phyloP scores from a whole-genome alignment of 2,797 vertebrate genomes.

The Podarcis siculus region DNA sequence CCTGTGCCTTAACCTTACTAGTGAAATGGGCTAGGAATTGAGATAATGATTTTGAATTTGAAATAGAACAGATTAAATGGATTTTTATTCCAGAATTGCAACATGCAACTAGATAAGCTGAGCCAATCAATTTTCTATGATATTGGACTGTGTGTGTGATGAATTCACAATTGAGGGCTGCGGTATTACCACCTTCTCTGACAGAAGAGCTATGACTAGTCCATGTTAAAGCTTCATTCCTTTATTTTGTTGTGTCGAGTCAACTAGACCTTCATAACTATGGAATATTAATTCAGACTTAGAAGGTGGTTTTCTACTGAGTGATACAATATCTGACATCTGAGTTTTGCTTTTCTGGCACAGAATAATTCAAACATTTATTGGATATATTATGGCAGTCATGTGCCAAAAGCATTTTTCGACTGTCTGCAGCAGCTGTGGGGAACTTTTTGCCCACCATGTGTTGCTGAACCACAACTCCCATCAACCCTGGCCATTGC shows the following conservation, averaged over 20 bases:
- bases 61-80: background rate
- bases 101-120: background rate
- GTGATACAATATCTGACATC: background rate
- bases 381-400: background rate
- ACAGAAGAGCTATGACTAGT: background rate
- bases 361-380: background rate
- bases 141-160: background rate
- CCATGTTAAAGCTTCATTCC: background rate
- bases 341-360: background rate
- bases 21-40: background rate
- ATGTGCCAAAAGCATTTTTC: background rate
- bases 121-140: background rate
- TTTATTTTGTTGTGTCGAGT: background rate
- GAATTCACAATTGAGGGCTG: background rate
- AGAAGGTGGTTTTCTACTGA: background rate
- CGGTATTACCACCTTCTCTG: background rate
- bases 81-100: background rate
- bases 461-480: too few relatives aligned
- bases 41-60: background rate
- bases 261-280: background rate
- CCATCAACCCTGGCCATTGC: too few relatives aligned
- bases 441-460: too few relatives aligned
- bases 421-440: background rate
- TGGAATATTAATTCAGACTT: background rate
- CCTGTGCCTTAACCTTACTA: background rate